A percentile compares a stretch with the other conserved stretches of the same genome.
These are phyloP conservation scores for Sebastes hubbsi DNA, from an alignment of 2,797 vertebrate species.

Conservation along the genomic window DNA sequence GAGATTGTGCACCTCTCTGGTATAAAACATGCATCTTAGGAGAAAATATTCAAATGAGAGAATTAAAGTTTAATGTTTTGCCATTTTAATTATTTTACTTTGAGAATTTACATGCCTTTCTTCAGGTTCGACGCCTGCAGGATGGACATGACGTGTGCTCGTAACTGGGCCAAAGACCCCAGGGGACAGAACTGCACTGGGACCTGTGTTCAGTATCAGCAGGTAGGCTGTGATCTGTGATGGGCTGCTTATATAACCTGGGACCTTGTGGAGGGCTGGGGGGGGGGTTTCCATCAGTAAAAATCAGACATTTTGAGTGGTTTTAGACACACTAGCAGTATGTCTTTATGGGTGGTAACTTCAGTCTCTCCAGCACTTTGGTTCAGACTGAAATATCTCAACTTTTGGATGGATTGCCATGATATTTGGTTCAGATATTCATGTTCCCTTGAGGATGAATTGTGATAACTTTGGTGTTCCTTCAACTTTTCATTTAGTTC, in stretches of 20 bases:
- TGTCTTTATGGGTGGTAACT: not conserved
- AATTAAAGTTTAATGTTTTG: not conserved
- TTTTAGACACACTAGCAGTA: not conserved
- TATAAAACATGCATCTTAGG: too few species aligned
- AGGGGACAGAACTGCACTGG: conserved; percentile 82
- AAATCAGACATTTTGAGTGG: not conserved
- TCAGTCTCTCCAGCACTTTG: not conserved
- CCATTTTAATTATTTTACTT: not conserved
- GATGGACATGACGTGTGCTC: conserved; percentile 84
- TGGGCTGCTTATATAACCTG: not conserved
- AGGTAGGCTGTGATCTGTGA: conserved; percentile 74
- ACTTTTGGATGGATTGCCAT: not conserved
- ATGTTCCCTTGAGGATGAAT: not conserved
- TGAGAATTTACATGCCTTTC: not conserved
- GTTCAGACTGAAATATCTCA: not conserved
- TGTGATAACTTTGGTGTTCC: not conserved
- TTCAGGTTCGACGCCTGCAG: conserved; percentile 88
- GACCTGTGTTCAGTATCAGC: conserved; percentile 83
- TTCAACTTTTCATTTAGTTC: not conserved
- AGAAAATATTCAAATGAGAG: not conserved
- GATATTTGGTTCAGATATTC: not conserved
- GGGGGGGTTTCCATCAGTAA: not conserved
- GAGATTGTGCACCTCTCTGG: not conserved
- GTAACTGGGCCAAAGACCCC: conserved; percentile 79
- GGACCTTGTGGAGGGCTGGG: rapidly evolving